Evolutionary conservation across 1,140 invertebrate species (phyloP).

Genomic region (Ephestia elutella): DNA sequence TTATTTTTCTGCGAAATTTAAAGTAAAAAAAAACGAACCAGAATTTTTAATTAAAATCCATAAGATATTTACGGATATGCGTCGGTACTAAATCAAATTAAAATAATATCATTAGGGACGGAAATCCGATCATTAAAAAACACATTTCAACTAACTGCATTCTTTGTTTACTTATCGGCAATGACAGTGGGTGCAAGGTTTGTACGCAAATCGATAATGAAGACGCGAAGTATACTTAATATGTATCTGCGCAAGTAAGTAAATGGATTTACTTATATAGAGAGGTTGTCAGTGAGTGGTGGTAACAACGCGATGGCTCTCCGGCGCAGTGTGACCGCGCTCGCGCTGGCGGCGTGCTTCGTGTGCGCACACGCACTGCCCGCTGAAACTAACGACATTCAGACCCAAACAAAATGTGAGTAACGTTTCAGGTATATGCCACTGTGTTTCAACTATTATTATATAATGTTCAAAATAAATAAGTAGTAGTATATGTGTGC

Average conservation of each 20-base stretch:
- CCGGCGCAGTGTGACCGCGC: constrained; percentile 20
- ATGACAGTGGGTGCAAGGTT: constrained; percentile 2
- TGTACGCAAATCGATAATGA: constrained; percentile 3
- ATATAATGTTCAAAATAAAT: not conserved
- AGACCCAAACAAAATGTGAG: constrained; percentile 12
- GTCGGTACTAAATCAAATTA: too few species aligned
- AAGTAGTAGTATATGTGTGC: not conserved
- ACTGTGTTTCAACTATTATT: not conserved
- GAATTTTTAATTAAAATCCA: too few species aligned
- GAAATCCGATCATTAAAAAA: constrained; percentile 3
- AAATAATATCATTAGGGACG: not conserved
- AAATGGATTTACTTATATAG: constrained; percentile 21
- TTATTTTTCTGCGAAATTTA: too few species aligned
- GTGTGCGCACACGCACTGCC: constrained; percentile 20
- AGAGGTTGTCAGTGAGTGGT: constrained; percentile 13
- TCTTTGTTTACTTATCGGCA: constrained; percentile 2
- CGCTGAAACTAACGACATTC: constrained; percentile 17
- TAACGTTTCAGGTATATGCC: constrained; percentile 5
- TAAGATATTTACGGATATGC: too few species aligned
- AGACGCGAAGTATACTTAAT: not conserved
- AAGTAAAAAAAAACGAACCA: too few species aligned
- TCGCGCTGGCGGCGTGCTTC: constrained; percentile 22
- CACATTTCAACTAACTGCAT: not conserved
- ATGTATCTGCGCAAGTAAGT: not conserved
- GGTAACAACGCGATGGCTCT: constrained; percentile 26